Base-by-base conservation (phyloP, 1,140 invertebrate genomes). In the Atta cephalotes region DNA sequence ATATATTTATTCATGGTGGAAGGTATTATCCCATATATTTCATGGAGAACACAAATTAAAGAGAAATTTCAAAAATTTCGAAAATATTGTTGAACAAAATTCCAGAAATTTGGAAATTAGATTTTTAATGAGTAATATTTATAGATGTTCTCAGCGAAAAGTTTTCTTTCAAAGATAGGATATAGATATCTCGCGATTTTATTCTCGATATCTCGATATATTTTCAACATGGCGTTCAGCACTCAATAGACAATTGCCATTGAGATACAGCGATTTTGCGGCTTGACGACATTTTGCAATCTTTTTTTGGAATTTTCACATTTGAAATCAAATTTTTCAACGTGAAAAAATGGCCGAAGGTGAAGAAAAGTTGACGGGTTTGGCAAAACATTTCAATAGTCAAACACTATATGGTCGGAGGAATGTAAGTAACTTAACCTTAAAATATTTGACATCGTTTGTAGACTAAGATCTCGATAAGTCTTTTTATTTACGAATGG, bases 321-420 rank as follows among this genome's bases (percentile, higher is more conserved):
- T 31, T 21, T 14, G 21, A 28, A 28, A 60, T 68, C 10, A 0
- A 39, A 49, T 60, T 56, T 45, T 90, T 18, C 25, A 60, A 7
- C 3, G 35, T 53, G 10, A 72, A 31, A 87, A 16, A 91, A 93
- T 93, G 92, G 68, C 85, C 35, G 85, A 85, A 1, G 86, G 10
- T 3, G 92, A 87, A n/a, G 31, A 87, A 21, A 92, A 93, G 12
- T 76, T 95, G 0, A 95, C 91, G 56, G 95, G 95, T 21, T 28
- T 95, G 0, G 39, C 88, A 2, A 94, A 93, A 89, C 78, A 93
- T 71, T 95, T 94, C 56, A 95, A 95, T 70, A 93, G 94, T 28
- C 35, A 87, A 0, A 95, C 95, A 0, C 65, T 88, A 3, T 79
- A 31, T 9, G 95, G 95, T 12, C 90, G 95, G n/a, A 93, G 92